Conservation (phyloP, 1,140 invertebrate species). For the Drosophila seguyi region DNA sequence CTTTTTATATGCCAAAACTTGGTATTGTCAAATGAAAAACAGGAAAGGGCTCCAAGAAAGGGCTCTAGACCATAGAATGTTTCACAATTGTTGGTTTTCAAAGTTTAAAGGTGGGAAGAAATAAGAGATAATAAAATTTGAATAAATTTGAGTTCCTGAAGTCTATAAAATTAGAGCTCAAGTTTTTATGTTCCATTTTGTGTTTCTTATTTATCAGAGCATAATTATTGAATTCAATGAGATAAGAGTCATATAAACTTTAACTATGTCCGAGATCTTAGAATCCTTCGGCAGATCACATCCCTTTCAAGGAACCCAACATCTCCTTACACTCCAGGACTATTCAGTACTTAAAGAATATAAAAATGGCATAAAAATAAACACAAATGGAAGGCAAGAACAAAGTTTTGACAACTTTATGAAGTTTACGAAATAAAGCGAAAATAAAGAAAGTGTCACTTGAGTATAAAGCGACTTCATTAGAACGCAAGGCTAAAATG, state of each 20-base stretch:
- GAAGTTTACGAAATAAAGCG: constrained; percentile 18
- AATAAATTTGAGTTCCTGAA: no score
- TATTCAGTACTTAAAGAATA: background rate
- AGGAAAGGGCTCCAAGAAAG: no score
- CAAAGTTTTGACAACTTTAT: constrained; percentile 38
- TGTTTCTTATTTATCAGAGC: background rate
- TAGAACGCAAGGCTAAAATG: constrained; percentile 13
- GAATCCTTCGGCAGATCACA: no score
- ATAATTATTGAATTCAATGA: background rate
- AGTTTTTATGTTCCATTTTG: background rate
- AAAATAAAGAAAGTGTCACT: constrained; percentile 33
- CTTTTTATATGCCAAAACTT: constrained; percentile 3
- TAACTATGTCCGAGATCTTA: rapidly evolving
- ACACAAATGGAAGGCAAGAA: constrained; percentile 25
- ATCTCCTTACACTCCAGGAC: background rate
- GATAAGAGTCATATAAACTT: background rate
- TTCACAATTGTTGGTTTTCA: no score
- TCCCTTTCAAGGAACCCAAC: no score
- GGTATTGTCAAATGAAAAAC: no score
- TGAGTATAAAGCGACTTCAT: constrained; percentile 15
- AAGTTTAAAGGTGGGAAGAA: no score
- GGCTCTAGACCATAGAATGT: background rate
- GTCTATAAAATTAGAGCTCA: background rate
- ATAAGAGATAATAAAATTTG: no score
- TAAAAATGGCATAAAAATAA: constrained; percentile 16